Conservation (phyloP, 2,113 vertebrate species). For the Budorcas taxicolor region DNA sequence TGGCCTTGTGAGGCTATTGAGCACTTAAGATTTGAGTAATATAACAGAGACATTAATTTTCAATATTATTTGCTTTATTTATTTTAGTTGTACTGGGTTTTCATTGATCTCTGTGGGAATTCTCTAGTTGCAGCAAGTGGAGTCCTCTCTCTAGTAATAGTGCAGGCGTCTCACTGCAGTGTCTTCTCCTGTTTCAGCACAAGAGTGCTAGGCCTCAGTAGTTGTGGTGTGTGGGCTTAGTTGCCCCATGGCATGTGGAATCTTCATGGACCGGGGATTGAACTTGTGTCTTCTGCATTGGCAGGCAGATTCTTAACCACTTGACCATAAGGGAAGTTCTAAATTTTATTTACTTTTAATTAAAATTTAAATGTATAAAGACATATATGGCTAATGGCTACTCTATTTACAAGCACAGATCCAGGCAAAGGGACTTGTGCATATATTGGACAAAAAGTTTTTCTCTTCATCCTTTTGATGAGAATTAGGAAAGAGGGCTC, state of each 20-base stretch:
- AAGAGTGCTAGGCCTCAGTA: not conserved
- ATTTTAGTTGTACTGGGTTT: not conserved
- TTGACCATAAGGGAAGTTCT: not conserved
- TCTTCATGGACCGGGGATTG: not conserved
- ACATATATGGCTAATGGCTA: not conserved
- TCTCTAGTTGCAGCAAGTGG: not conserved
- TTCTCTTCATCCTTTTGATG: not conserved
- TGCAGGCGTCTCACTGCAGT: rapidly evolving
- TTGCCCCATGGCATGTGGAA: not conserved
- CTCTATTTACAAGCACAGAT: not conserved
- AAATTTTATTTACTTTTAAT: not conserved
- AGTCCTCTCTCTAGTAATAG: not conserved
- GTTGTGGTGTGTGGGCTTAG: not conserved
- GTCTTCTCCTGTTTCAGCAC: not conserved
- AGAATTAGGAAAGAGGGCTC: not conserved
- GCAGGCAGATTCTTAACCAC: not conserved
- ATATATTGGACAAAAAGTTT: not conserved
- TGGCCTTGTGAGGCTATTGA: not conserved
- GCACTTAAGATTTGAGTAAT: not conserved
- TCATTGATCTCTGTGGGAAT: not conserved
- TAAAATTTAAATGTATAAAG: not conserved
- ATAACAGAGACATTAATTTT: not conserved
- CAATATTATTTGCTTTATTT: not conserved
- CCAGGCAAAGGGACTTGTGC: not conserved
- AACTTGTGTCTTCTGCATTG: not conserved